phyloP scores from a whole-genome alignment of 2,797 vertebrate species.

The Onychomys arenicola region DNA sequence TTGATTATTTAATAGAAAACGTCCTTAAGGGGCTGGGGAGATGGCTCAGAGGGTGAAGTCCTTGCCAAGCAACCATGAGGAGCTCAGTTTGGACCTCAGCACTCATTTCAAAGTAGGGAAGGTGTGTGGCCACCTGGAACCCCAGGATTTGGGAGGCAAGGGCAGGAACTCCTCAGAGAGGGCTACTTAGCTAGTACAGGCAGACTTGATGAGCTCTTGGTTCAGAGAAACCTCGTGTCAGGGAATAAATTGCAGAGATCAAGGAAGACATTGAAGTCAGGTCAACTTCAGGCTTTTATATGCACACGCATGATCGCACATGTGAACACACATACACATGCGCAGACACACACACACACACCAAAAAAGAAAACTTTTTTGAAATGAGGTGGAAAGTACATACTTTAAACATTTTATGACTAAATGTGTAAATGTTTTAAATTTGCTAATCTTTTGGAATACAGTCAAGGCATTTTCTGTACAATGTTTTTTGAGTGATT shows the following conservation, averaged over 20 bases:
- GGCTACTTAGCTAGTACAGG: neutral
- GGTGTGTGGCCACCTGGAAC: neutral
- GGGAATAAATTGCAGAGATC: neutral
- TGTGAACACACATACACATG: no score
- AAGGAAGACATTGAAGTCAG: neutral
- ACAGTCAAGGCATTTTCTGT: neutral
- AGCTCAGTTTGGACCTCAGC: neutral
- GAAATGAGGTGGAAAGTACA: slow-evolving; percentile 22
- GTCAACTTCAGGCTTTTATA: neutral
- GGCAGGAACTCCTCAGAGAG: neutral
- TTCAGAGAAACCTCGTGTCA: neutral
- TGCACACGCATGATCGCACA: neutral
- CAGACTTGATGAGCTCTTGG: neutral
- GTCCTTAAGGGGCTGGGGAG: neutral
- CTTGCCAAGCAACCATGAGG: neutral
- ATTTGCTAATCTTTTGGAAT: slow-evolving; percentile 9
- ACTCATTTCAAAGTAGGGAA: neutral
- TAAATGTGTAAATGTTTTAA: neutral
- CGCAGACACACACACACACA: neutral
- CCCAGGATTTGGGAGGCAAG: neutral
- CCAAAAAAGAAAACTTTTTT: neutral
- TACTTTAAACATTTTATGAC: slow-evolving; percentile 46
- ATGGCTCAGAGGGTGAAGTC: neutral
- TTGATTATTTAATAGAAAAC: neutral
- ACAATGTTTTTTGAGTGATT: slow-evolving; percentile 6